Evolutionary conservation across 2,888 invertebrate species (phyloP).

Genomic region (Dicycla oo): DNA sequence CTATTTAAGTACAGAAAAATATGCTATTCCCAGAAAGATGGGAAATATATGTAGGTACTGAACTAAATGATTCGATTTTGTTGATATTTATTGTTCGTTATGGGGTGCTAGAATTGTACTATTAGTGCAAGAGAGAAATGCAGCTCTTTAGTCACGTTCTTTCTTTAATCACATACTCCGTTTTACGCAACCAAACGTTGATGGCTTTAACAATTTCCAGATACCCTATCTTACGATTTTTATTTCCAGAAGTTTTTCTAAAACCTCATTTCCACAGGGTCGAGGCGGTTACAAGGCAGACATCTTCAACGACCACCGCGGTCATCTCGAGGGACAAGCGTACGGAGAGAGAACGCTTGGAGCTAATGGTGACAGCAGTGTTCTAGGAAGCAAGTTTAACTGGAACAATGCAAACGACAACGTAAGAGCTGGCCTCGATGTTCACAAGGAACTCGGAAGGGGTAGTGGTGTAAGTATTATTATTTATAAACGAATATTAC

Average conservation of each 20-base stretch:
- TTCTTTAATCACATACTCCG: too few species aligned
- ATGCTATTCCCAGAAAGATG: too few species aligned
- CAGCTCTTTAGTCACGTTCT: too few species aligned
- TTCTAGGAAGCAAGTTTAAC: constrained; percentile 76
- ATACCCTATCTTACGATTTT: not conserved
- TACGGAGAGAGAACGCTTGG: constrained; percentile 78
- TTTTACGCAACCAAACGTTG: not conserved
- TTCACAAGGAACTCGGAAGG: constrained; percentile 75
- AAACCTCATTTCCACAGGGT: constrained; percentile 69
- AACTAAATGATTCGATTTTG: not conserved
- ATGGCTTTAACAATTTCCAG: not conserved
- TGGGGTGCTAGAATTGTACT: too few species aligned
- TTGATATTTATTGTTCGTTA: not conserved
- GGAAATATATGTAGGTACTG: not conserved
- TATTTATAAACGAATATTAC: not conserved
- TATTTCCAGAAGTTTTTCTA: not conserved
- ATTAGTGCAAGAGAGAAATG: too few species aligned
- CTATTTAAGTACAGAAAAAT: not conserved
- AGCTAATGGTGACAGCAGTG: constrained; percentile 75
- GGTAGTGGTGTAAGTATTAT: constrained; percentile 73
- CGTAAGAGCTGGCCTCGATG: constrained; percentile 74
- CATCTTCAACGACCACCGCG: constrained; percentile 81
- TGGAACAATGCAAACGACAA: constrained; percentile 74
- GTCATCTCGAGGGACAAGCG: constrained; percentile 73
- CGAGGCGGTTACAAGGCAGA: constrained; percentile 79